Evolutionary conservation across 1,140 invertebrate species (phyloP).

Genomic region (Bombus impatiens): DNA sequence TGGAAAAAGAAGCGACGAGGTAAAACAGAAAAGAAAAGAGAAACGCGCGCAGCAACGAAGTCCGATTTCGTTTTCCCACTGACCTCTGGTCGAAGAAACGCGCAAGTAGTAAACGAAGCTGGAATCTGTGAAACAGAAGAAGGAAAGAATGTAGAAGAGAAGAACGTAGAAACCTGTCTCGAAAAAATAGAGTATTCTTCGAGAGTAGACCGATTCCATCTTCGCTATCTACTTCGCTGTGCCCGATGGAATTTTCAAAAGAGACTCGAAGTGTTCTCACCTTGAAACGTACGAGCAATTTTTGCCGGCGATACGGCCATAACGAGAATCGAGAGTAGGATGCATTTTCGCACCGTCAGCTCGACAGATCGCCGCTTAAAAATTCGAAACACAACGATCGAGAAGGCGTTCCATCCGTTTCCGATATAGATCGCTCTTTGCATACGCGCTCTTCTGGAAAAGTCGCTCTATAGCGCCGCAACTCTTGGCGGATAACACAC

Average conservation of each 20-base stretch:
- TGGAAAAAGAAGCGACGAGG: not conserved
- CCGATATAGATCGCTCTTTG: not conserved
- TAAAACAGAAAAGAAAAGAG: too few species aligned
- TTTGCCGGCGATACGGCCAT: too few species aligned
- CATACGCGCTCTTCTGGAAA: not conserved
- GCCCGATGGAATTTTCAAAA: not conserved
- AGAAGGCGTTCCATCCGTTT: not conserved
- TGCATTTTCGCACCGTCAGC: too few species aligned
- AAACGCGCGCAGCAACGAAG: not conserved
- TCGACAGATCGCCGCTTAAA: not conserved
- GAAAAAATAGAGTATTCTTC: too few species aligned
- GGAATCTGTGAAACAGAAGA: too few species aligned
- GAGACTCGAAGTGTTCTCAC: not conserved
- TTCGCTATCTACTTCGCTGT: too few species aligned
- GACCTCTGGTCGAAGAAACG: too few species aligned
- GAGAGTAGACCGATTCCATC: too few species aligned
- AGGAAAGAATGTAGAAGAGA: too few species aligned
- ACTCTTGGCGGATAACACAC: not conserved
- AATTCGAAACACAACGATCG: slow-evolving; percentile 17
- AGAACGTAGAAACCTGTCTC: too few species aligned
- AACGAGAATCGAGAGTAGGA: too few species aligned
- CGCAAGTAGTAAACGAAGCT: too few species aligned
- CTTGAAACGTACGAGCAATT: slow-evolving; percentile 2
- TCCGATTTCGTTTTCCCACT: not conserved
- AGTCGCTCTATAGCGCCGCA: not conserved